These are phyloP conservation scores for Drosophila ustulata DNA, from an alignment of 2,888 invertebrate species.

Conservation along the genomic window DNA sequence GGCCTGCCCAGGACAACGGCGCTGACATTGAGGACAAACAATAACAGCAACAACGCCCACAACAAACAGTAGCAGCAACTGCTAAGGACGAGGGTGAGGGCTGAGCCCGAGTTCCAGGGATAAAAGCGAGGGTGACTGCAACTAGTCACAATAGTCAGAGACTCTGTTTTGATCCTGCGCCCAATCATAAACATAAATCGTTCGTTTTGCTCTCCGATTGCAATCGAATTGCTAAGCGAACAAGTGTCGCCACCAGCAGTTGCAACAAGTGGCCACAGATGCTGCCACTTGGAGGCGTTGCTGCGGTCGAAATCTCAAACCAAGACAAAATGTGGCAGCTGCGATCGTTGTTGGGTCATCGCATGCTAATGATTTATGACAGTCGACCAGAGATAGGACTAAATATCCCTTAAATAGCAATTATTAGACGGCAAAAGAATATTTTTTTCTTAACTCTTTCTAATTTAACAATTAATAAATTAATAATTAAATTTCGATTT, in stretches of 20 bases:
- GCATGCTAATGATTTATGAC: neutral
- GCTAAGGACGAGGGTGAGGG: conserved; percentile 9
- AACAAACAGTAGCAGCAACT: conserved; percentile 42
- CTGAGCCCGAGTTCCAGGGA: neutral
- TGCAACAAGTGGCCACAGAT: conserved; percentile 34
- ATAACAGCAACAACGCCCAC: conserved; percentile 65
- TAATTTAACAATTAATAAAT: too few species aligned
- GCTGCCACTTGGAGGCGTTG: conserved; percentile 29
- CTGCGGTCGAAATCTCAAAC: neutral
- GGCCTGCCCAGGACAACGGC: conserved; percentile 23
- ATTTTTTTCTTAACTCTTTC: too few species aligned
- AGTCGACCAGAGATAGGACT: neutral
- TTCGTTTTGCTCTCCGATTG: conserved; percentile 8
- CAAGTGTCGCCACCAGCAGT: conserved; percentile 33
- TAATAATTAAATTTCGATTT: too few species aligned
- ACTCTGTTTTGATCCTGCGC: conserved; percentile 38
- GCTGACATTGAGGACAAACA: conserved; percentile 47
- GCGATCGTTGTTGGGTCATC: neutral
- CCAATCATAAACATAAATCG: conserved; percentile 50
- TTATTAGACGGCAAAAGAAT: too few species aligned
- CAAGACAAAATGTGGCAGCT: conserved; percentile 15
- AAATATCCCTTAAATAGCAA: too few species aligned
- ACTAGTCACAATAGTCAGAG: conserved; percentile 39
- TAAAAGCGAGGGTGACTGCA: conserved; percentile 24
- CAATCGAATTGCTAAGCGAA: conserved; percentile 40